Evolutionary conservation across 2,888 invertebrate genomes (phyloP), one percentile per base, ranked within the genome.

Genomic region (Calliphora vomitoria): DNA sequence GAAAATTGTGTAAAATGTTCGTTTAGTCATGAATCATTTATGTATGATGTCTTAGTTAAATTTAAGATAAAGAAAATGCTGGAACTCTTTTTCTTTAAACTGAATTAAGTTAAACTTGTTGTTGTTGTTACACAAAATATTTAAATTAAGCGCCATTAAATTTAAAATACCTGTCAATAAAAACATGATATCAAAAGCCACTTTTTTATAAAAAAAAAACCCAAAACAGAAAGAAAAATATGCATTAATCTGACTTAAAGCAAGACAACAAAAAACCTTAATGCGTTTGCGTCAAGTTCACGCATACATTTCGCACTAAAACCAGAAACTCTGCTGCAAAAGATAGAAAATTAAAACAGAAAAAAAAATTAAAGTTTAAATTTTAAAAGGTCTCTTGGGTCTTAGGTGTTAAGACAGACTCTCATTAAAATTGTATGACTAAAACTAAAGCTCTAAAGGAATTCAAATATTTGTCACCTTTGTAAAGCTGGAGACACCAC

Each of bases 261-360:
- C 41, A 15, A 81, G 18, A 62, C 15, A n/a, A 66, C 6, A 11
- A 10, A 68, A 81, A 68, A 89, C 89, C 90, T 92, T 92, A 92
- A 92, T 92, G 92, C 91, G 92, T 92, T 91, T 92, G 91, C 90
- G 92, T 90, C 90, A 92, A 92, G 90, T 91, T 92, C 91, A 91
- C 92, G 92, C 92, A 91, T 90, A 69, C 15, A 90, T 90, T 90
- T 86, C 78, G 76, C 83, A 47, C 80, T 66, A 60, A 81, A 83
- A 78, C 60, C 50, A 85, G 62, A 44, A 64, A 10, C 58, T 58
- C 8, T 44, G 55, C 11, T 72, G 50, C 13, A 35, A 64, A 90
- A 89, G 5, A 50, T 25, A 18, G 50, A n/a, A 55, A 44, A 41
- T 47, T 68, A 69, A 47, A 60, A 44, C 8, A n/a, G n/a, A 15